Conservation (phyloP, 2,888 invertebrate genomes). For the Lasioglossum morio region DNA sequence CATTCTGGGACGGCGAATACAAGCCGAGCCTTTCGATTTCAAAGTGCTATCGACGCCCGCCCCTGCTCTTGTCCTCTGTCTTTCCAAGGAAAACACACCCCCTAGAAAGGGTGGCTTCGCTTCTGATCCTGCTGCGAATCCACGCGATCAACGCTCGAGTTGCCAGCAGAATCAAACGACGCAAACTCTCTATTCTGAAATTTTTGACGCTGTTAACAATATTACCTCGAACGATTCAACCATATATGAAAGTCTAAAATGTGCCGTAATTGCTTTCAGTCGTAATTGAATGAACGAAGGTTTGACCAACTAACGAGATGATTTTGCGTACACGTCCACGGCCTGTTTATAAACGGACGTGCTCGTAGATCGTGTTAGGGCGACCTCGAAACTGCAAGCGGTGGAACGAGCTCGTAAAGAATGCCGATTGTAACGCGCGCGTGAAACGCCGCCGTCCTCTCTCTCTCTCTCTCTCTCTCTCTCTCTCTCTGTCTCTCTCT, state of each 20-base stretch:
- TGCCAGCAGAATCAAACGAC: neutral
- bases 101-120: neutral
- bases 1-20: slow-evolving; percentile 44
- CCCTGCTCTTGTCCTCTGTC: neutral
- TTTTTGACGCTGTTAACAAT: neutral
- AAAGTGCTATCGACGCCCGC: slow-evolving; percentile 51
- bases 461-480: neutral
- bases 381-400: neutral
- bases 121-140: neutral
- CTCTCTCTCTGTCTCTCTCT: neutral
- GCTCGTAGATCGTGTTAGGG: neutral
- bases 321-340: neutral
- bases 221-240: no score
- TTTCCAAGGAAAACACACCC: neutral
- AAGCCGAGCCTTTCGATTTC: slow-evolving; percentile 47
- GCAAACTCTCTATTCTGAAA: neutral
- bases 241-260: no score
- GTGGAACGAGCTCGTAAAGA: slow-evolving; percentile 29
- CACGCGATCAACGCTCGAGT: neutral
- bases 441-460: slow-evolving; percentile 10
- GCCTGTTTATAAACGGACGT: neutral
- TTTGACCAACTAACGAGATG: neutral
- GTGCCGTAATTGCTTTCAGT: neutral
- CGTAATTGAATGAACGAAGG: neutral
- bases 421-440: slow-evolving; percentile 12